Conservation (phyloP, 2,888 invertebrate species). For the Latrodectus elegans region DNA sequence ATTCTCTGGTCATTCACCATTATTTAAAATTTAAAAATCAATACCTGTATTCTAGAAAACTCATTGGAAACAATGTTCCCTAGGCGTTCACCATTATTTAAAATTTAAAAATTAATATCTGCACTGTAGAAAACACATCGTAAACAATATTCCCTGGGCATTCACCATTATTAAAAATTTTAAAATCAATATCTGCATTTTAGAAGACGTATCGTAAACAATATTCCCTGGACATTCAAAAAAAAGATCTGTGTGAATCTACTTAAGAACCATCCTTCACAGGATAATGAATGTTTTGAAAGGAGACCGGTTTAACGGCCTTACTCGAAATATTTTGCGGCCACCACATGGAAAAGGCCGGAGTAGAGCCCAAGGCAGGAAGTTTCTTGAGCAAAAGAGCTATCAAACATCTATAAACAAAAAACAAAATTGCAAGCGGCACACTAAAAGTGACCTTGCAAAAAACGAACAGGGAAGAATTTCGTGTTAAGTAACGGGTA, state of each 20-base stretch:
- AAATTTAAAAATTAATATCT: no score
- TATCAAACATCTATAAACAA: not conserved
- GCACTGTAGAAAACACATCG: no score
- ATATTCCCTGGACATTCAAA: no score
- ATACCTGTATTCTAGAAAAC: no score
- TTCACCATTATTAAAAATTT: no score
- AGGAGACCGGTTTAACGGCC: not conserved
- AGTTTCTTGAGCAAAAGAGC: not conserved
- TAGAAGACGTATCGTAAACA: no score
- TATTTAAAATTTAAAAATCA: no score
- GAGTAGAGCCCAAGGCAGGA: conserved; percentile 2
- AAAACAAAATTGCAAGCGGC: not conserved
- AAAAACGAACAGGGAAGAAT: conserved; percentile 9
- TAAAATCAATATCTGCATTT: no score
- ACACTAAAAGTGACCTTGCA: not conserved
- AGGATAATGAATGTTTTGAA: not conserved
- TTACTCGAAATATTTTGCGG: not conserved
- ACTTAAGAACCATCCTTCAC: not conserved
- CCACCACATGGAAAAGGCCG: not conserved
- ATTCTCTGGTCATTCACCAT: no score
- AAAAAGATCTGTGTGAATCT: not conserved
- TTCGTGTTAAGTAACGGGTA: conserved; percentile 13
- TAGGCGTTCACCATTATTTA: no score
- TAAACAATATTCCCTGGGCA: no score
- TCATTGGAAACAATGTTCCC: no score